Percentiles rank a stretch among this genome's conserved stretches.
phyloP scores from a whole-genome alignment of 2,797 vertebrate genomes.

The Kryptolebias ocellatus region DNA sequence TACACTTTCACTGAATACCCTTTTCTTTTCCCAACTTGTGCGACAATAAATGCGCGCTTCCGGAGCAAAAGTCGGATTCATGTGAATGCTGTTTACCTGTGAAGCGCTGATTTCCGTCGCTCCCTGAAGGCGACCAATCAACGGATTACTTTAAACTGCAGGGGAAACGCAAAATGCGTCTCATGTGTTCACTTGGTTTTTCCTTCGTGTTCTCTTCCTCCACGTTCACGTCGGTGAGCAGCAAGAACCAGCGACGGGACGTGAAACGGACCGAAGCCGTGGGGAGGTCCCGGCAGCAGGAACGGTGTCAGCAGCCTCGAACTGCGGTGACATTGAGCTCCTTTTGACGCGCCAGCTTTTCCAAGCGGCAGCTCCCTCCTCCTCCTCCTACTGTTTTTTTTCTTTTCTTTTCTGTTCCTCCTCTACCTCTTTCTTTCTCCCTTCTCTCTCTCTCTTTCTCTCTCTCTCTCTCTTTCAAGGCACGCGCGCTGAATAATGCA shows the following conservation, averaged over 20 bases:
- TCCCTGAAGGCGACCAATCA: constrained; percentile 25
- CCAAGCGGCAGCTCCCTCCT: constrained; percentile 37
- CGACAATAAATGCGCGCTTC: not conserved
- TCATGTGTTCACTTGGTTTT: constrained; percentile 24
- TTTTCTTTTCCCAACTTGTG: no score
- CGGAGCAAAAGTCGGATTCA: not conserved
- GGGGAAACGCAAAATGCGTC: constrained; percentile 14
- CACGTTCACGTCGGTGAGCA: not conserved
- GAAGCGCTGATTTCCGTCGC: constrained; percentile 28
- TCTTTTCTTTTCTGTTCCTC: not conserved
- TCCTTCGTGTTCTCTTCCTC: constrained; percentile 11
- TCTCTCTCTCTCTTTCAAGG: constrained; percentile 26
- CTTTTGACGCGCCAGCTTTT: constrained; percentile 67
- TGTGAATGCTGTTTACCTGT: constrained; percentile 39
- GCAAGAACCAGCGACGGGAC: constrained; percentile 1
- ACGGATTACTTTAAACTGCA: constrained; percentile 45
- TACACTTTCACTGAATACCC: constrained; percentile 15
- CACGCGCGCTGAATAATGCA: constrained; percentile 86
- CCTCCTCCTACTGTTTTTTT: constrained; percentile 13
- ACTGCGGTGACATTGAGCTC: constrained; percentile 75
- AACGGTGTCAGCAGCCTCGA: constrained; percentile 50
- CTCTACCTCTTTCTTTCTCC: not conserved
- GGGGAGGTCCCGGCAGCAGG: constrained; percentile 21
- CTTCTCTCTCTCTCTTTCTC: constrained; percentile 13
- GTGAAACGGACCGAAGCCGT: constrained; percentile 7